phyloP scores from a whole-genome alignment of 2,888 invertebrate genomes.

The Pantelozetes paolii region DNA sequence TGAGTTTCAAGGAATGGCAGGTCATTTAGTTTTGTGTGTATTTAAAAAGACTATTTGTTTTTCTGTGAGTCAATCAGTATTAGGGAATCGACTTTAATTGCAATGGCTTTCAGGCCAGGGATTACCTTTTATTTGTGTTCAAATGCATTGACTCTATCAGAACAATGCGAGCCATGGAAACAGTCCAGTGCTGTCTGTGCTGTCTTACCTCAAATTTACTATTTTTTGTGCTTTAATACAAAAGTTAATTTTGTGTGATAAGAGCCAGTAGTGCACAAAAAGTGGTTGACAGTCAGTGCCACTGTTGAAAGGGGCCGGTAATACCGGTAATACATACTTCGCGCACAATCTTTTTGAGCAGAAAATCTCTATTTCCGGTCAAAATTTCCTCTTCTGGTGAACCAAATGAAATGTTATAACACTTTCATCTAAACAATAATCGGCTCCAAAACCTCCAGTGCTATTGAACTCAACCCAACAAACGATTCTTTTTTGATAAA shows the following conservation, averaged over 20 bases:
- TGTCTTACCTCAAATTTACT: neutral
- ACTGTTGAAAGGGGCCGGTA: neutral
- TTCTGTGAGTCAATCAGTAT: no score
- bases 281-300: neutral
- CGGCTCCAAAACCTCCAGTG: no score
- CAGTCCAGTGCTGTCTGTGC: neutral
- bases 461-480: no score
- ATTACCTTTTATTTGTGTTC: neutral
- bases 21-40: no score
- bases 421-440: neutral
- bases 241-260: neutral
- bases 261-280: neutral
- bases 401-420: neutral
- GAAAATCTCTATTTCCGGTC: slow-evolving; percentile 15
- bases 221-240: neutral
- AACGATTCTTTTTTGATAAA: slow-evolving; percentile 26
- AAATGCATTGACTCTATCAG: neutral
- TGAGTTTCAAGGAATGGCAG: no score
- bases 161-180: neutral
- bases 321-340: neutral
- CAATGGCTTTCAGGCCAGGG: neutral
- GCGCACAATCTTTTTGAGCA: slow-evolving; percentile 11
- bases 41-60: no score
- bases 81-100: slow-evolving; percentile 1
- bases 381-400: slow-evolving; percentile 21